phyloP scores from a whole-genome alignment of 2,113 vertebrate genomes.

The Elgaria multicarinata region DNA sequence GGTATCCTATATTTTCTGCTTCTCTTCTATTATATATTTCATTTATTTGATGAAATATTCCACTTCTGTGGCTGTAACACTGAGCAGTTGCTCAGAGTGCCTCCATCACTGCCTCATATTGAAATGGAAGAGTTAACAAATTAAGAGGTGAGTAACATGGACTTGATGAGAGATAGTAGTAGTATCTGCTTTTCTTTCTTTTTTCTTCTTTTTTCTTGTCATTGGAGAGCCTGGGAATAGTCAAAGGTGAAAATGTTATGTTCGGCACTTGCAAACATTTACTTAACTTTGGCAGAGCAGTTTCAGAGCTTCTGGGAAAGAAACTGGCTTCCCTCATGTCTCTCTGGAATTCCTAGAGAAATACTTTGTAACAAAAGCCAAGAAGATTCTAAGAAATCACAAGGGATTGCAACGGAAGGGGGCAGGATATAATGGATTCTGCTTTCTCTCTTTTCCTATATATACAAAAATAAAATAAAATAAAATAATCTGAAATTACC shows the following conservation, averaged over 20 bases:
- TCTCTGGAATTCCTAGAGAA: constrained; percentile 2
- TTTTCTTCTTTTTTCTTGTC: neutral
- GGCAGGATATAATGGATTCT: neutral
- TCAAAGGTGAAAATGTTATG: constrained; percentile 10
- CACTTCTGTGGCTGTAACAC: neutral
- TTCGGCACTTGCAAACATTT: neutral
- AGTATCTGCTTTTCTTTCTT: neutral
- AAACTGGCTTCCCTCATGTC: neutral
- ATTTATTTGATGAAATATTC: neutral
- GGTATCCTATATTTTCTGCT: neutral
- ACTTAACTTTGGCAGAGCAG: neutral
- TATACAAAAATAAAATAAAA: constrained; percentile 1
- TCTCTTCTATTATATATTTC: no score
- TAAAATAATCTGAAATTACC: constrained; percentile 23
- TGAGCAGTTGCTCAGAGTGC: neutral
- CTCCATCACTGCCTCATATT: neutral
- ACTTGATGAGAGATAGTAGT: neutral
- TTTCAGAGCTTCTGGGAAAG: neutral
- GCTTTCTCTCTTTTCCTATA: constrained; percentile 10
- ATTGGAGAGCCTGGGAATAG: neutral
- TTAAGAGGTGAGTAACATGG: neutral
- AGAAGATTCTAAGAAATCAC: constrained; percentile 10
- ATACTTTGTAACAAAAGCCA: neutral
- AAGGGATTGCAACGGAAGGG: neutral
- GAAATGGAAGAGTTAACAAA: neutral